A percentile compares a stretch with the other conserved stretches of the same genome.
These are phyloP conservation scores for Eupithecia tripunctaria DNA, from an alignment of 2,888 invertebrate genomes.

Conservation along the genomic window DNA sequence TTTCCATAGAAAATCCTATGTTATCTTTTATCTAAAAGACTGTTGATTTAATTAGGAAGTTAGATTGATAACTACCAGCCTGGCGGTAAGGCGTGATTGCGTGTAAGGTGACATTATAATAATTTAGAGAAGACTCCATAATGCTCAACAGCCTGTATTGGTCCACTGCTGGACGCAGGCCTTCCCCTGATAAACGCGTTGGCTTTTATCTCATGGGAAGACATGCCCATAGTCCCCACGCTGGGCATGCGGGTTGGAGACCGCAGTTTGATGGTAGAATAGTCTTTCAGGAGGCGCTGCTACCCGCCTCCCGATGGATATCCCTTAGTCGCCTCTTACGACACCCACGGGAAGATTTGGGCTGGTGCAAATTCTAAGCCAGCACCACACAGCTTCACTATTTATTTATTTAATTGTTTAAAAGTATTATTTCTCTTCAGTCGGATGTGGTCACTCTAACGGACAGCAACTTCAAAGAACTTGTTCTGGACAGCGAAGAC, in stretches of 20 bases:
- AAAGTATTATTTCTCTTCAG: slow-evolving; percentile 52
- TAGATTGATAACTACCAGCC: not conserved
- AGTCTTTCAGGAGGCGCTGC: too few species aligned
- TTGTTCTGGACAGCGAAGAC: slow-evolving; percentile 96
- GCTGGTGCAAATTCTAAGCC: too few species aligned
- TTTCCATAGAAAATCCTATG: not conserved
- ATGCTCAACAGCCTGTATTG: not conserved
- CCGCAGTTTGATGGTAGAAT: too few species aligned
- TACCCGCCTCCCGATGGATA: too few species aligned
- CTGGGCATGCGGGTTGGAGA: too few species aligned
- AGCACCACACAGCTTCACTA: not conserved
- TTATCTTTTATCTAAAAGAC: not conserved
- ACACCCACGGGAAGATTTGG: too few species aligned
- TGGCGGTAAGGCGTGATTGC: not conserved
- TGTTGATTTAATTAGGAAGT: not conserved
- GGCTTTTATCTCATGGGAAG: too few species aligned
- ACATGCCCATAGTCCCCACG: too few species aligned
- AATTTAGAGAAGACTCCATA: not conserved
- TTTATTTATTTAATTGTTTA: not conserved
- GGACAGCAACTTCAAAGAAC: slow-evolving; percentile 96
- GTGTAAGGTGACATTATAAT: not conserved
- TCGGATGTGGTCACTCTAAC: slow-evolving; percentile 94
- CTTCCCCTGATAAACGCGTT: too few species aligned
- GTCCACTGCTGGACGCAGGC: too few species aligned
- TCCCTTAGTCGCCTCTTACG: too few species aligned